Base-by-base conservation (phyloP, 2,113 vertebrate species). In the Cynopterus brachyotis region DNA sequence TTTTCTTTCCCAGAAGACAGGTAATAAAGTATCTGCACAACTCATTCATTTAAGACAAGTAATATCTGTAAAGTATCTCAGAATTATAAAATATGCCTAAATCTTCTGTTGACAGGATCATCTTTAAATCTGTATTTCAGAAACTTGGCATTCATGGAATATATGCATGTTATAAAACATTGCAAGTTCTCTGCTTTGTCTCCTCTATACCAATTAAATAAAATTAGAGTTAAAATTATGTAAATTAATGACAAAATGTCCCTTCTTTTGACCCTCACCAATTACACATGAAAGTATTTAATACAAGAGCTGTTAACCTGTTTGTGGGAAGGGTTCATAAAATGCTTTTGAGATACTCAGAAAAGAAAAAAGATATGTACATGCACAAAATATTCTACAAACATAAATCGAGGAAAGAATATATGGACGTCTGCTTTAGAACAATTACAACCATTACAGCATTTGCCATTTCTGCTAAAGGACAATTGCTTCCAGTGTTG, bases 31-130 rank as follows among this genome's bases (percentile, higher is more conserved):
- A 91, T 59, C 1, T 79, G 30, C 11, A 93, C 4, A 96, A 83
- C 4, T 11, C 59, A 86, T 75, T 88, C 42, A 93, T 57, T 90
- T 88, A 79, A 90, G 83, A 73, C 40, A 79, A 26, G 8, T 22
- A 92, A 78, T 12, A 69, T 9, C 2, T 95, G 37, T 87, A 5
- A 95, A 81, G 26, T 72, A 55, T 66, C 87, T 93, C 17, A 87
- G 26, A 86, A 70, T 82, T 42, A 42, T 70, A 95, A 94, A 92
- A 86, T 78, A 84, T 30, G n/a, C 26, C 47, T 60, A 70, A 81
- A 73, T 26, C 11, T 73, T 93, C 84, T 59, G 35, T 30, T 72
- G 53, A 35, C 53, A 92, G 10, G n/a, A 66, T 85, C 15, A 89
- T 42, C 50, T 81, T 67, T 69, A 35, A 60, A 83, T 90, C 13